Percentiles rank a stretch among this genome's conserved stretches.
Conservation (phyloP, 2,888 invertebrate species). For the Phania funesta region DNA sequence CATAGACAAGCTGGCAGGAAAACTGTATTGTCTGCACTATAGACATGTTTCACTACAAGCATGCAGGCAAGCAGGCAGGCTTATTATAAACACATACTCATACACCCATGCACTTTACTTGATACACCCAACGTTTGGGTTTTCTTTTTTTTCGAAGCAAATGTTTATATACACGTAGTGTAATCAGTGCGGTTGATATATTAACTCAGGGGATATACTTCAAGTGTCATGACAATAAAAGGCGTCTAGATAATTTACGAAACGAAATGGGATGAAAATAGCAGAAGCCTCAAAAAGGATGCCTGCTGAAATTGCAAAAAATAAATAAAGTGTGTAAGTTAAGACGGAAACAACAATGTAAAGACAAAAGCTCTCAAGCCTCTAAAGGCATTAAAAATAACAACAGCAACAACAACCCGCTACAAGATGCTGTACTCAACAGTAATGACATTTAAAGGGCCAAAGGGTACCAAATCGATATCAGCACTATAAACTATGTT, state of each 20-base stretch:
- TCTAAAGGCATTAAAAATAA: slow-evolving; percentile 48
- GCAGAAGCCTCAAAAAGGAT: neutral
- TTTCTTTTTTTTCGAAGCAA: slow-evolving; percentile 12
- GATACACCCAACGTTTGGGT: neutral
- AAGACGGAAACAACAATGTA: slow-evolving; percentile 14
- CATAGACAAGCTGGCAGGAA: slow-evolving; percentile 41
- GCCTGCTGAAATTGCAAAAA: slow-evolving; percentile 16
- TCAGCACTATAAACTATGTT: slow-evolving; percentile 15
- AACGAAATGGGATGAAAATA: slow-evolving; percentile 44
- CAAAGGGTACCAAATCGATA: slow-evolving; percentile 37
- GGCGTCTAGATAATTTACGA: slow-evolving; percentile 57
- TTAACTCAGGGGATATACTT: slow-evolving; percentile 66
- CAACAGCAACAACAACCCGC: slow-evolving; percentile 41
- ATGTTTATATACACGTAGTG: slow-evolving; percentile 48
- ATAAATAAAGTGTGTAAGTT: neutral
- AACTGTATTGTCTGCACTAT: slow-evolving; percentile 36
- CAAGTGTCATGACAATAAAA: slow-evolving; percentile 63
- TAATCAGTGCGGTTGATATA: slow-evolving; percentile 67
- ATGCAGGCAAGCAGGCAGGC: slow-evolving; percentile 25
- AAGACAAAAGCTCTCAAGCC: slow-evolving; percentile 31
- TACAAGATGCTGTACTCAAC: slow-evolving; percentile 50
- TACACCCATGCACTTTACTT: neutral
- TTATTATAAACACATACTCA: slow-evolving; percentile 31
- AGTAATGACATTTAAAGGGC: slow-evolving; percentile 48
- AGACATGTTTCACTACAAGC: slow-evolving; percentile 35